phyloP scores from a whole-genome alignment of 2,113 vertebrate genomes.

The Phaethon lepturus region DNA sequence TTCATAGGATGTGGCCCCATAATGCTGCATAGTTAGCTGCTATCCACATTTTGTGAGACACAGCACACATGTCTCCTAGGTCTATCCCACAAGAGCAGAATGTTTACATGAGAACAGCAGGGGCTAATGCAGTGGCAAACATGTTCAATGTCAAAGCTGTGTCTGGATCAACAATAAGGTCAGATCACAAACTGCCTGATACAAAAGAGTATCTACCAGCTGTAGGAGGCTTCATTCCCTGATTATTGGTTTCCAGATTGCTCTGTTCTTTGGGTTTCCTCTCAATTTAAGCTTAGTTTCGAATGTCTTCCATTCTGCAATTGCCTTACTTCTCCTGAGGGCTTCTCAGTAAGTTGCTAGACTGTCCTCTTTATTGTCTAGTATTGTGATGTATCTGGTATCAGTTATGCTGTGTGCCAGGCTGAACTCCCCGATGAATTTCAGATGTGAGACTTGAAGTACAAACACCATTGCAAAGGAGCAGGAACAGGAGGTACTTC shows the following conservation, averaged over 20 bases:
- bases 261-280: neutral
- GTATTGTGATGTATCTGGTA: neutral
- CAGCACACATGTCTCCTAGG: fast-evolving
- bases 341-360: neutral
- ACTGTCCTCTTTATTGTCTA: neutral
- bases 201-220: neutral
- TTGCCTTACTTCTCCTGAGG: neutral
- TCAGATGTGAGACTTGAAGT: neutral
- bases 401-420: neutral
- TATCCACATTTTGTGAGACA: neutral
- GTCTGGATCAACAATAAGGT: neutral
- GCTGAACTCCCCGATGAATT: neutral
- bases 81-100: neutral
- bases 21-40: neutral
- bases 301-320: neutral
- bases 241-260: neutral
- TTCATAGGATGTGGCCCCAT: neutral
- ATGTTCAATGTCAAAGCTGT: neutral
- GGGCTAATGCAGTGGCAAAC: neutral
- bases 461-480: neutral
- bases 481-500: neutral
- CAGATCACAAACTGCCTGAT: neutral
- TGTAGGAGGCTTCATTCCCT: neutral
- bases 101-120: neutral
- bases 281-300: neutral